A percentile compares a stretch with the other conserved stretches of the same genome.
Evolutionary conservation across 2,797 vertebrate genomes (phyloP).

Genomic region (Carduelis carduelis): DNA sequence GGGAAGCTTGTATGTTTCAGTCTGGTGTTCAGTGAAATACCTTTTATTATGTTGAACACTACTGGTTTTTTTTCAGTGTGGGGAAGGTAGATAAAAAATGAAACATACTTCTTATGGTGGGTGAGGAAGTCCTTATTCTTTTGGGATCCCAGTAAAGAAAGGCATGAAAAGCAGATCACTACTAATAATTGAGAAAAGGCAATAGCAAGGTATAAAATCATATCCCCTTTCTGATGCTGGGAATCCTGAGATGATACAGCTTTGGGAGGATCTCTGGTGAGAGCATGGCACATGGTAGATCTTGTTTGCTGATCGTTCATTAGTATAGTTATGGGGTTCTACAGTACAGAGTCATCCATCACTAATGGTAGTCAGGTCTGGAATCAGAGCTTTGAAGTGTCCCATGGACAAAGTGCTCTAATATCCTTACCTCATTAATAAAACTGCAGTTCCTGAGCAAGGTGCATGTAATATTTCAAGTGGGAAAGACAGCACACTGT

Average conservation of each 20-base stretch:
- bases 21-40: background rate
- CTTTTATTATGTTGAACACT: background rate
- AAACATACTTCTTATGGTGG: background rate
- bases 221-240: background rate
- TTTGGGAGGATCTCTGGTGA: background rate
- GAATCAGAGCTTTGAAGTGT: background rate
- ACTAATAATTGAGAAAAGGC: background rate
- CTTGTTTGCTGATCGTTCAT: background rate
- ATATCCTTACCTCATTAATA: background rate
- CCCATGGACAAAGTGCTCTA: background rate
- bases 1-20: background rate
- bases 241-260: background rate
- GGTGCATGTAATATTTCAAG: background rate
- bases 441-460: background rate
- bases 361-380: fast-evolving
- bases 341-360: background rate
- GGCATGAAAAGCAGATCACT: background rate
- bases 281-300: background rate
- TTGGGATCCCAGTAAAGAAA: background rate
- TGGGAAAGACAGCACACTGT: background rate
- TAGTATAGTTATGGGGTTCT: background rate
- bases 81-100: background rate
- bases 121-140: background rate
- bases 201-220: background rate
- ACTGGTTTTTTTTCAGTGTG: fast-evolving